These are phyloP conservation scores for Oncorhynchus mykiss DNA, from an alignment of 2,113 vertebrate genomes.

Conservation along the genomic window DNA sequence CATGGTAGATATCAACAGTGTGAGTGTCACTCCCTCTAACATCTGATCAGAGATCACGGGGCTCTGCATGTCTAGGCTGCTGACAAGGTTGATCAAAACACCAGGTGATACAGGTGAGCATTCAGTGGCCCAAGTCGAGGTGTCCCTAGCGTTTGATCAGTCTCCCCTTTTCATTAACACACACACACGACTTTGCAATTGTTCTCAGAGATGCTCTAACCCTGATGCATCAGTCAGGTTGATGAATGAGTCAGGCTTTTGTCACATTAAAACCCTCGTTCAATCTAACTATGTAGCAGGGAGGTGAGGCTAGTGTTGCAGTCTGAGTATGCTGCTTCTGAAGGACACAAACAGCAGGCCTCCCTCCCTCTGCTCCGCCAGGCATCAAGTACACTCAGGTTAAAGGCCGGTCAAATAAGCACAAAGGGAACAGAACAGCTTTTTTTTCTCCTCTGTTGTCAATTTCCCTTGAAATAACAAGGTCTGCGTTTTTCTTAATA, in stretches of 20 bases:
- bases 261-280: conserved; percentile 42
- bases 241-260: conserved; percentile 57
- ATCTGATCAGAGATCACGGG: background rate
- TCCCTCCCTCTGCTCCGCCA: conserved; percentile 26
- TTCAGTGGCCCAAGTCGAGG: background rate
- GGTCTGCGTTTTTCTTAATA: conserved; percentile 21
- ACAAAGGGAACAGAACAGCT: background rate
- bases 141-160: background rate
- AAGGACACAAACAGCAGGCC: conserved; percentile 51
- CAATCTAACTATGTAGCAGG: conserved; percentile 42
- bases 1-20: background rate
- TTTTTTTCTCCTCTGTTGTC: conserved; percentile 20
- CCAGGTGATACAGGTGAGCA: background rate
- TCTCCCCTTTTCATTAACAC: conserved; percentile 1
- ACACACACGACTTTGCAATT: background rate
- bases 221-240: conserved; percentile 33
- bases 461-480: conserved; percentile 34
- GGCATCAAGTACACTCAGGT: conserved; percentile 45
- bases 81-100: background rate
- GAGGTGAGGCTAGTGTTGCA: conserved; percentile 27
- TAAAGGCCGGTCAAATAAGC: conserved; percentile 49
- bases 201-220: background rate
- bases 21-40: background rate
- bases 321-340: conserved; percentile 22
- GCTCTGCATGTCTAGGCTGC: background rate